Percentiles rank a stretch among this genome's conserved stretches.
These are phyloP conservation scores for Zingel zingel DNA, from an alignment of 2,113 vertebrate genomes.

Conservation along the genomic window DNA sequence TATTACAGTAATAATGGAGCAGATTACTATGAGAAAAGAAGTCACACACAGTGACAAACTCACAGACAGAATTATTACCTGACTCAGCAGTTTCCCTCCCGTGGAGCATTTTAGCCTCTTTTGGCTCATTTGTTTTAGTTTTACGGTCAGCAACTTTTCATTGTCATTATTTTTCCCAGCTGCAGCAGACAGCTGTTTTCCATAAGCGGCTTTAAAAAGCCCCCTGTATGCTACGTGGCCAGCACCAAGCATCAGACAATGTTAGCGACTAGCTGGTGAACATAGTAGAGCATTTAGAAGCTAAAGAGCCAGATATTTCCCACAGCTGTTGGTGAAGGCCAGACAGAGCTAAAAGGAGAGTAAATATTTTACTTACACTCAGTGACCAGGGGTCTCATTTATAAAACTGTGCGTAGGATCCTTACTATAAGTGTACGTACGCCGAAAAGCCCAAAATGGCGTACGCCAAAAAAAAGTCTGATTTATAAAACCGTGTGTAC, in stretches of 20 bases:
- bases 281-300: neutral
- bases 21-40: neutral
- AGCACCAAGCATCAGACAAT: neutral
- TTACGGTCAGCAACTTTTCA: neutral
- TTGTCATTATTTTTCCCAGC: neutral
- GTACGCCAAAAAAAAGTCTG: too few species aligned
- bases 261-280: neutral
- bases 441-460: too few species aligned
- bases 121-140: neutral
- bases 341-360: neutral
- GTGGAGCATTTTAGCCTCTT: neutral
- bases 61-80: neutral
- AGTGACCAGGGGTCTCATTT: neutral
- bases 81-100: neutral
- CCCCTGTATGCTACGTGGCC: neutral
- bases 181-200: neutral
- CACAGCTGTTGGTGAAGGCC: neutral
- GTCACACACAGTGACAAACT: neutral
- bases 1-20: neutral
- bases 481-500: too few species aligned
- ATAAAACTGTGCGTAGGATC: too few species aligned
- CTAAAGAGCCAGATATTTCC: conserved; percentile 1
- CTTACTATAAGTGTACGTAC: too few species aligned
- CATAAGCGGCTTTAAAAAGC: neutral
- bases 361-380: neutral